Conservation (phyloP, 2,888 invertebrate genomes). For the Hoplodrina blanda region DNA sequence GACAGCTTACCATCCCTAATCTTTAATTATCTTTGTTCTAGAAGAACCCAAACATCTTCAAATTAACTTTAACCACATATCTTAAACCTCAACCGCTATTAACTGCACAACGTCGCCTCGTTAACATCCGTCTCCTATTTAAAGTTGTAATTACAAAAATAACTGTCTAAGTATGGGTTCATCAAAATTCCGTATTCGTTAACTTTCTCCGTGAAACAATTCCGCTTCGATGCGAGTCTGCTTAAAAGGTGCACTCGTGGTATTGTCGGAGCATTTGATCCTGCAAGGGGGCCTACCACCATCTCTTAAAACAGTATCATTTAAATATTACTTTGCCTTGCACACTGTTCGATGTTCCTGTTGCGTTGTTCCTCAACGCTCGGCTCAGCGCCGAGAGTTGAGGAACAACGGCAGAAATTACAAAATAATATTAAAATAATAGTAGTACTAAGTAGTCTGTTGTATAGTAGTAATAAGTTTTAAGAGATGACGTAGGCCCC, state of each 20-base stretch:
- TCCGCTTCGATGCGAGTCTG: slow-evolving; percentile 65
- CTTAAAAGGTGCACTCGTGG: slow-evolving; percentile 59
- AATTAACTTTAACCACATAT: slow-evolving; percentile 16
- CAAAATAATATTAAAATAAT: too few relatives aligned
- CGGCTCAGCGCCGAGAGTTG: too few relatives aligned
- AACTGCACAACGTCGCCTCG: slow-evolving; percentile 47
- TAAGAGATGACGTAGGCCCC: too few relatives aligned
- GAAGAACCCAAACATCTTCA: neutral
- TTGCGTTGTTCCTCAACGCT: too few relatives aligned
- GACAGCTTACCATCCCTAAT: neutral
- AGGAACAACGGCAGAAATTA: too few relatives aligned
- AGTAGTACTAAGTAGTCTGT: too few relatives aligned
- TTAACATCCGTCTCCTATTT: slow-evolving; percentile 62
- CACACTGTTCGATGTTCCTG: too few relatives aligned
- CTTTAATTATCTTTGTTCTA: too few relatives aligned
- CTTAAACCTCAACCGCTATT: slow-evolving; percentile 16
- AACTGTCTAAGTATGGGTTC: slow-evolving; percentile 70
- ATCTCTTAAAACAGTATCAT: too few relatives aligned
- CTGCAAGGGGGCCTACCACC: too few relatives aligned
- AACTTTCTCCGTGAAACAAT: slow-evolving; percentile 75
- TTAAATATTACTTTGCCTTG: too few relatives aligned
- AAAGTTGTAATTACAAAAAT: slow-evolving; percentile 74
- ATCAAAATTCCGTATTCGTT: slow-evolving; percentile 78
- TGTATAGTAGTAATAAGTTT: too few relatives aligned
- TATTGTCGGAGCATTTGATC: slow-evolving; percentile 18